Base-by-base conservation (phyloP, 1,140 invertebrate species). In the Saxidomus purpurata region DNA sequence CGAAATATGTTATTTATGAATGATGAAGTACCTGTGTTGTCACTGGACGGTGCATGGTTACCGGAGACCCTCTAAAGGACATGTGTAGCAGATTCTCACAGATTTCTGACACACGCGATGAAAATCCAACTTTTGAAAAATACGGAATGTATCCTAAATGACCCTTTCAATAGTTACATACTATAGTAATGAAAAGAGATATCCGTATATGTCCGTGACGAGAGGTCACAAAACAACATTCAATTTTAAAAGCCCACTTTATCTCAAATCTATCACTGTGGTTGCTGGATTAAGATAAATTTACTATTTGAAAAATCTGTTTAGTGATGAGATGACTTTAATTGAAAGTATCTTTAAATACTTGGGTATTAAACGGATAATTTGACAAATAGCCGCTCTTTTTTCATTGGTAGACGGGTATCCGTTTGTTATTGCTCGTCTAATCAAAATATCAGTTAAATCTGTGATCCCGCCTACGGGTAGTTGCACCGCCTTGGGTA, bases 271-370 rank as follows among this genome's bases (percentile, higher is more conserved):
- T 40, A 15, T 82, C 13, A 36, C 38, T 31, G 52, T 38, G n/a
- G 8, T n/a, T 63, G 59, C 19, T 4, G 43, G 43, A 84, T 69
- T 38, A 84, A 69, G 59, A 67, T 84, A 49, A 61, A 49, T 84
- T 84, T 34, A 34, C 59, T 22, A 22, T 55, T 67, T 85, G 63
- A 52, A 52, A 34, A 71, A 71, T 71, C 28, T 38, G 19, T 74
- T 85, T 28, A 71, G 43, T 22, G 36, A 22, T 71, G 61, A 85
- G 52, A 19, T 74, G 31, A 49, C 43, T 85, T 38, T 71, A 74
- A 74, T 85, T 85, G 49, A 49, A 52, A 47, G 63, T 69, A 85
- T 85, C 83, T 74, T 84, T 85, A 83, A 83, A 83, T 69, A 83
- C 47, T 71, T 28, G 40, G 36, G 63, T 55, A 74, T 85, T 74